These are phyloP conservation scores for Myotis vivesi DNA, from an alignment of 2,797 vertebrate genomes.

Conservation along the genomic window DNA sequence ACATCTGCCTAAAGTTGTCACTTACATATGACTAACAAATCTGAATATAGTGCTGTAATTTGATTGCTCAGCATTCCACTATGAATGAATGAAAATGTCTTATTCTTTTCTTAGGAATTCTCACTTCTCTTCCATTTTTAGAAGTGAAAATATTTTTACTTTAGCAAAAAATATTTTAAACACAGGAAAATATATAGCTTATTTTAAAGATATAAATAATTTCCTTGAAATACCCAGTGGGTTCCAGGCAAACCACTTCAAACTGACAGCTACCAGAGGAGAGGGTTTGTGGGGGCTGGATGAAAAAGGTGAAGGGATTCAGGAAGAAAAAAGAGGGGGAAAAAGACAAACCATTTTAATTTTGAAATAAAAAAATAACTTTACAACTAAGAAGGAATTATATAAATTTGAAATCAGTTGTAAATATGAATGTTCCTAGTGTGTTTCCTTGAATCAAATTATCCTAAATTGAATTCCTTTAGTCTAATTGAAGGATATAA, in stretches of 20 bases:
- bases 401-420: background rate
- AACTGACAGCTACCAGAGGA: background rate
- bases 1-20: background rate
- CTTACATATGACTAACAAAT: background rate
- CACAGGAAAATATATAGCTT: background rate
- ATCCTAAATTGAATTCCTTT: background rate
- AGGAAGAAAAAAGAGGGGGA: background rate
- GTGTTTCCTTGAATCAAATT: background rate
- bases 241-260: background rate
- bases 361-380: slow-evolving; percentile 8
- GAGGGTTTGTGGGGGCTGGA: background rate
- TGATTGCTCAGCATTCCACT: background rate
- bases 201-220: background rate
- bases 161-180: background rate
- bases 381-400: background rate
- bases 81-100: background rate
- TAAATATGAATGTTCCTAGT: background rate
- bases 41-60: background rate
- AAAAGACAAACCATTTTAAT: slow-evolving; percentile 38
- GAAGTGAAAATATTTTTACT: background rate
- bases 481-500: background rate
- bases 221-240: background rate
- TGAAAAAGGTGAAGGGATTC: background rate
- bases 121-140: background rate
- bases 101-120: background rate